These are phyloP conservation scores for Felis catus DNA, from an alignment of 2,113 vertebrate genomes.

Conservation along the genomic window DNA sequence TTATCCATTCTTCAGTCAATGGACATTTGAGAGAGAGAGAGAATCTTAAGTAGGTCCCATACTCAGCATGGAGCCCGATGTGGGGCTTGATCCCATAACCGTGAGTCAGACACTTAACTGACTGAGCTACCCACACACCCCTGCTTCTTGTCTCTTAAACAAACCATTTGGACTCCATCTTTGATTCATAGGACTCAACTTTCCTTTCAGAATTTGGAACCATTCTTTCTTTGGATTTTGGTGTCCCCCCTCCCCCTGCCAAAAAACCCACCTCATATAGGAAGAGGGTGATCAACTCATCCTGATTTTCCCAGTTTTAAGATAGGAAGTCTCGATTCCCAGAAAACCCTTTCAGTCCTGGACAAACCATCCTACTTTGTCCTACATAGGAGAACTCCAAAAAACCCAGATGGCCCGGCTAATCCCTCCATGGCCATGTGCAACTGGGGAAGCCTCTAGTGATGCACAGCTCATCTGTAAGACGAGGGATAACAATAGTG, in stretches of 20 bases:
- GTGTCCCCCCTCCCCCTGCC: background rate
- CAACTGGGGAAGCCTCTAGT: background rate
- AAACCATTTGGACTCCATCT: background rate
- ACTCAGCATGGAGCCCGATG: too few relatives aligned
- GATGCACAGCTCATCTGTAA: background rate
- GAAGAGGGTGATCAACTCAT: background rate
- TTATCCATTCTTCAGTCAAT: too few relatives aligned
- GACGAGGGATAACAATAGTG: background rate
- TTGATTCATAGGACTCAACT: background rate
- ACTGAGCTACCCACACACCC: too few relatives aligned
- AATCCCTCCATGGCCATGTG: fast-evolving
- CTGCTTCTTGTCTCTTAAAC: background rate
- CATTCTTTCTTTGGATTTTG: slow-evolving; percentile 18
- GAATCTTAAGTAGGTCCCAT: too few relatives aligned
- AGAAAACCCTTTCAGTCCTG: background rate
- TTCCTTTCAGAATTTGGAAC: background rate
- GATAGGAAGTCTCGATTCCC: background rate
- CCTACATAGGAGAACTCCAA: background rate
- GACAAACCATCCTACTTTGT: background rate
- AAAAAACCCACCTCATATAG: background rate
- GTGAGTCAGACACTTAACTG: too few relatives aligned
- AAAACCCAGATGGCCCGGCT: background rate
- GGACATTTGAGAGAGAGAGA: too few relatives aligned
- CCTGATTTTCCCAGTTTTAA: background rate
- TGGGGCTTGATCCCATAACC: too few relatives aligned